Conservation (phyloP, 2,797 vertebrate genomes). For the Champsocephalus esox region DNA sequence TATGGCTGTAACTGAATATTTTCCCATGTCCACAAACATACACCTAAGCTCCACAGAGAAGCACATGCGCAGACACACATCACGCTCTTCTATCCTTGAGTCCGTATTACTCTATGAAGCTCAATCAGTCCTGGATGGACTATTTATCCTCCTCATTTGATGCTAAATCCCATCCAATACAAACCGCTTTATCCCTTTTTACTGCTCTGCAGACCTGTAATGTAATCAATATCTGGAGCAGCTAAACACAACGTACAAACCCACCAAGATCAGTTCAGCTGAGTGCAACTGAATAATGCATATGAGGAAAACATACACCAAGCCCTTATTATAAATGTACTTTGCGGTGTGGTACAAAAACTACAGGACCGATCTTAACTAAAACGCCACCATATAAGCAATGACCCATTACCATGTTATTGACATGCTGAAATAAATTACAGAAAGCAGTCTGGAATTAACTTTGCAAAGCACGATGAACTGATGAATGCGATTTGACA, state of each 20-base stretch:
- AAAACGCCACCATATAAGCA: slow-evolving; percentile 53
- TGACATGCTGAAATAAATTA: slow-evolving; percentile 52
- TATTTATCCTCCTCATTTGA: slow-evolving; percentile 72
- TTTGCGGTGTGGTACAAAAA: slow-evolving; percentile 42
- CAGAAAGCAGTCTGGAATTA: slow-evolving; percentile 48
- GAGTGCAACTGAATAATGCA: slow-evolving; percentile 76
- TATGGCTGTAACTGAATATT: slow-evolving; percentile 33
- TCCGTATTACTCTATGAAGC: slow-evolving; percentile 53
- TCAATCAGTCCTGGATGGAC: slow-evolving; percentile 69
- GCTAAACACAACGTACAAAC: slow-evolving; percentile 57
- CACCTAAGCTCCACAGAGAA: slow-evolving; percentile 29
- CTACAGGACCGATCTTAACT: slow-evolving; percentile 27
- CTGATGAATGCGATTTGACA: slow-evolving; percentile 16
- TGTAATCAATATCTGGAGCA: slow-evolving; percentile 60
- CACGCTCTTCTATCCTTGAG: slow-evolving; percentile 26
- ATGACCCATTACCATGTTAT: slow-evolving; percentile 56
- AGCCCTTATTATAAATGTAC: slow-evolving; percentile 61
- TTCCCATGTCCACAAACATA: slow-evolving; percentile 36
- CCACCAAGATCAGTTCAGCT: slow-evolving; percentile 61
- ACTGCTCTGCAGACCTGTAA: slow-evolving; percentile 59
- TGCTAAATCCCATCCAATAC: slow-evolving; percentile 75
- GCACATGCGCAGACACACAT: slow-evolving; percentile 28
- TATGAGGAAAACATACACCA: slow-evolving; percentile 57
- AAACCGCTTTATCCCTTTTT: slow-evolving; percentile 74
- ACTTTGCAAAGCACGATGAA: slow-evolving; percentile 22